phyloP scores from a whole-genome alignment of 2,113 vertebrate species.

The Mormyrus iriodes region DNA sequence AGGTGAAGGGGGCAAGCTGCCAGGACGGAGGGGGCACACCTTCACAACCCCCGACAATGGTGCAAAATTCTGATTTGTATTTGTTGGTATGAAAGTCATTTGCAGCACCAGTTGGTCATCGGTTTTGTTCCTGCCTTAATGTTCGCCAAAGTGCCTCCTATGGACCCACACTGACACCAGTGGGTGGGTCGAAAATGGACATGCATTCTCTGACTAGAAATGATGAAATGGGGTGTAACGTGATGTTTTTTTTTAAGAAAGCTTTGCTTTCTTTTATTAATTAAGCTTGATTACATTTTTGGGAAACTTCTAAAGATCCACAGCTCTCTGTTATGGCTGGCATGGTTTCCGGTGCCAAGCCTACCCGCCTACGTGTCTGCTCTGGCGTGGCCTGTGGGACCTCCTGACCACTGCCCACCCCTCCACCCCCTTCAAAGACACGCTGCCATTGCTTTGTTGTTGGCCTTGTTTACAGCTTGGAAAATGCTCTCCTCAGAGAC shows the following conservation, averaged over 20 bases:
- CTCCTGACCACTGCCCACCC: not conserved
- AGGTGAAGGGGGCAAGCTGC: not conserved
- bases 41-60: not conserved
- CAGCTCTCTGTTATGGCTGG: not conserved
- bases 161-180: not conserved
- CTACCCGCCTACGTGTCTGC: not conserved
- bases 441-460: not conserved
- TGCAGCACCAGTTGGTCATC: not conserved
- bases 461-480: not conserved
- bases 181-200: not conserved
- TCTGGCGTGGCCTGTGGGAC: not conserved
- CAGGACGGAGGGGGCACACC: not conserved
- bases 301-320: not conserved
- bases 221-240: not conserved
- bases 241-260: not conserved
- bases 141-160: not conserved
- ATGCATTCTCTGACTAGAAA: not conserved
- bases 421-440: not conserved
- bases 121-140: not conserved
- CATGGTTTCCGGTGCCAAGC: not conserved
- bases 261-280: conserved; percentile 3
- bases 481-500: not conserved
- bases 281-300: not conserved
- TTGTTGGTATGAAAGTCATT: not conserved
- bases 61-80: not conserved